These are phyloP conservation scores for Pelagia noctiluca DNA, from an alignment of 30 jellyfish, hydroid and myxozoan genomes.

Conservation along the genomic window DNA sequence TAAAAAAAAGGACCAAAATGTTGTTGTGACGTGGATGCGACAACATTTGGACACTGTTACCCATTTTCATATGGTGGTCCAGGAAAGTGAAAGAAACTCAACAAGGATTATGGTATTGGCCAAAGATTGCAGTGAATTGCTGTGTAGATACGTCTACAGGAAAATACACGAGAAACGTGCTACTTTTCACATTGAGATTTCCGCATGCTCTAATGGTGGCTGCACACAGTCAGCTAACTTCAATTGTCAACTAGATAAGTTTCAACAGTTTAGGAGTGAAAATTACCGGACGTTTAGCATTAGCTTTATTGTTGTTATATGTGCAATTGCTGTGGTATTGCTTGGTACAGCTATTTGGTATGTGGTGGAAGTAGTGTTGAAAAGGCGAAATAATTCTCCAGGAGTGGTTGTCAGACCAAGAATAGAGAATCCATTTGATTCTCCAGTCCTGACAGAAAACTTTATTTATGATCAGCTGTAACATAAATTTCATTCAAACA, in stretches of 20 bases:
- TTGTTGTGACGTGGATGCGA: conserved; percentile 15
- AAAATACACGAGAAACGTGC: background rate
- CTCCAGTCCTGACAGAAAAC: no score
- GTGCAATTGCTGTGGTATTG: background rate
- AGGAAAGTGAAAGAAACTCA: background rate
- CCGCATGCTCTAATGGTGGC: conserved; percentile 57
- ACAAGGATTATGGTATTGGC: background rate
- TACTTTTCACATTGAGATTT: background rate
- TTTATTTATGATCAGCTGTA: no score
- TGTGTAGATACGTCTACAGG: background rate
- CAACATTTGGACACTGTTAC: background rate
- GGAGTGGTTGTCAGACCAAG: no score
- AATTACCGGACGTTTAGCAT: background rate
- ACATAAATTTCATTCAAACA: no score
- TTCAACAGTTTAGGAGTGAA: background rate
- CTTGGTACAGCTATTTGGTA: background rate
- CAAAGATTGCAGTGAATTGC: conserved; percentile 1
- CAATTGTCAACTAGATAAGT: background rate
- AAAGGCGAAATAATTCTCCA: background rate
- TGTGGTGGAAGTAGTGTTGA: background rate
- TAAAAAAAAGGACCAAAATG: background rate
- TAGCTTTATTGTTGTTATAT: background rate
- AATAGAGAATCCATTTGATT: no score
- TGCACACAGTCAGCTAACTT: conserved; percentile 4
- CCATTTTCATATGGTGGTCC: background rate